Base-by-base conservation (phyloP, 2,797 vertebrate genomes). In the Calcarius lapponicus region DNA sequence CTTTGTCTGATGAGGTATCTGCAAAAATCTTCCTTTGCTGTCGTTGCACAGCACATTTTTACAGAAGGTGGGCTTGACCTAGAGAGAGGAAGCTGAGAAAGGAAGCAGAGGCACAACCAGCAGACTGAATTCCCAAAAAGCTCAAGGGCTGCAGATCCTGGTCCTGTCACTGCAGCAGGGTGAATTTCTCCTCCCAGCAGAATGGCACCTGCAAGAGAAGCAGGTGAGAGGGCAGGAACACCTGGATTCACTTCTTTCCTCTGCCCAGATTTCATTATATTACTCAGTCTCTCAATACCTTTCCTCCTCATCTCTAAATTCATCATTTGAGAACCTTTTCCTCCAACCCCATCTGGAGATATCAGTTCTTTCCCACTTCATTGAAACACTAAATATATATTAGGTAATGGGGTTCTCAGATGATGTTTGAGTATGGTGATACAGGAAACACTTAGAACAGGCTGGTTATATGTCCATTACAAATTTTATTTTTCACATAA, bases 371-470 rank as follows among this genome's bases (percentile, higher is more conserved):
- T 96, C 50, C 47, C 90, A 90, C 76, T 79, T 92, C 92, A 86
- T 73, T 86, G 73, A 81, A 94, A 81, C 45, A 34, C 47, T 56
- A 38, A 86, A 47, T 75, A 32, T 43, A 20, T 25, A 34, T 60
- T 70, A 50, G n/a, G 51, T 62, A 38, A 95, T 75, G 83, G 67
- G 26, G 43, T 73, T 94, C 88, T 96, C 86, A 92, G 86, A 17
- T 18, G 86, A 75, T 60, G 31, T 10, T 75, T 48, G 50, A 75
- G 36, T 9, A 7, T 14, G 31, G 32, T 34, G 70, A 72, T 20
- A n/a, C 6, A 64, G 58, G 60, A 79, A 90, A 92, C 62, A 74
- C 50, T 36, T 60, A 56, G 38, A 65, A 43, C 42, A 61, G 15
- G 19, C 40, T 81, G 64, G 22, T 86, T 81, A 56, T 48, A 11